Percentiles rank a stretch among this genome's conserved stretches.
These are phyloP conservation scores for Camponotus fellah DNA, from an alignment of 2,888 invertebrate species.

Conservation along the genomic window DNA sequence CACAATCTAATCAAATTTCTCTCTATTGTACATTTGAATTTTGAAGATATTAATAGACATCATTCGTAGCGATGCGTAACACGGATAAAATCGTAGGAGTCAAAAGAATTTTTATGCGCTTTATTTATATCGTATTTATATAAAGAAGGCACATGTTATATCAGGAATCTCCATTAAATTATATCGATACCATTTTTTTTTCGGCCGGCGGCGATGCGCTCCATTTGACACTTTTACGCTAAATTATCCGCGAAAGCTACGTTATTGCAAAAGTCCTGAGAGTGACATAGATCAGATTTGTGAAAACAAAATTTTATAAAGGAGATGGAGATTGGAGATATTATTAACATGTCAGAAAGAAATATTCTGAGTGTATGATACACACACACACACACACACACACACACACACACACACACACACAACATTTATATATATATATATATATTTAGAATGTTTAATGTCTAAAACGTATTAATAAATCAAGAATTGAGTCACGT, in stretches of 20 bases:
- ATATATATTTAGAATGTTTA: neutral
- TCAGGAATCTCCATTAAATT: neutral
- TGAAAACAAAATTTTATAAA: neutral
- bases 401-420: too few species aligned
- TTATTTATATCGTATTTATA: slow-evolving; percentile 28
- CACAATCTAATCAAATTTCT: neutral
- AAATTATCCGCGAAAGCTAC: neutral
- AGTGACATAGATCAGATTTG: neutral
- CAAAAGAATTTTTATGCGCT: slow-evolving; percentile 57
- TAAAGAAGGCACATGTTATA: slow-evolving; percentile 15
- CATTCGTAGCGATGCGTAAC: slow-evolving; percentile 36
- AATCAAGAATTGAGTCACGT: neutral
- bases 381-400: too few species aligned
- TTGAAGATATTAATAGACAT: neutral
- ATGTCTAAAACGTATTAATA: neutral
- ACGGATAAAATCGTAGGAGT: slow-evolving; percentile 45
- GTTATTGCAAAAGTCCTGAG: neutral
- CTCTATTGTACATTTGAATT: neutral
- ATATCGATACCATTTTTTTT: neutral
- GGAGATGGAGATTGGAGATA: neutral
- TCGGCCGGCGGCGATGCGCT: neutral
- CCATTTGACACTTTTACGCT: slow-evolving; percentile 30
- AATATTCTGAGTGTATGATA: neutral
- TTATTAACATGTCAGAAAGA: neutral
- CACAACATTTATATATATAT: too few species aligned